phyloP scores from a whole-genome alignment of 2,113 vertebrate species.

The Dromas ardeola region DNA sequence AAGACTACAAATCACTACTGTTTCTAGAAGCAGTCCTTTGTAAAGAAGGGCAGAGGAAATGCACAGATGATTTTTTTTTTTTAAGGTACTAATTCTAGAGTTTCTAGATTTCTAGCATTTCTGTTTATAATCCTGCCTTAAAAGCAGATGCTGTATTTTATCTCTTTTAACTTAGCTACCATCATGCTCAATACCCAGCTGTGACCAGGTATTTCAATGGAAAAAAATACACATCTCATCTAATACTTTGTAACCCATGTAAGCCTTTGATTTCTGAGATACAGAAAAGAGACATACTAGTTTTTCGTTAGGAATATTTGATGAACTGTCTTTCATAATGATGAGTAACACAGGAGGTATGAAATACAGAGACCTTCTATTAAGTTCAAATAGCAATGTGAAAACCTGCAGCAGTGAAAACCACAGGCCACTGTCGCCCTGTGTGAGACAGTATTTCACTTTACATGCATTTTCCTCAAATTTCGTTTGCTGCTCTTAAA shows the following conservation, averaged over 20 bases:
- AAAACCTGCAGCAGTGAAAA: neutral
- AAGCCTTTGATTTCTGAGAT: neutral
- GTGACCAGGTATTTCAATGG: neutral
- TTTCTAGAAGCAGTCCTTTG: neutral
- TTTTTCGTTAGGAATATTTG: neutral
- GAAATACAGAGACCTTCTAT: neutral
- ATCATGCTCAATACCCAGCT: neutral
- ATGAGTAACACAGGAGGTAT: neutral
- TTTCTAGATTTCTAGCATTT: neutral
- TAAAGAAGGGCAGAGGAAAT: neutral
- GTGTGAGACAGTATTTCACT: neutral
- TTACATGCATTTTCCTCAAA: neutral
- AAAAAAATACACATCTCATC: neutral
- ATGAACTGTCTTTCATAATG: slow-evolving; percentile 1
- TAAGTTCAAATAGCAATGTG: neutral
- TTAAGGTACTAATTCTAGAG: neutral
- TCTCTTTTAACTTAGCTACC: neutral
- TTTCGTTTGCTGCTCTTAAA: neutral
- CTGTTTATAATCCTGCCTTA: neutral
- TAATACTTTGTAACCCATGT: neutral
- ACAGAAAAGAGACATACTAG: neutral
- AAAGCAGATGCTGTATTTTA: neutral
- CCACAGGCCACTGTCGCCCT: neutral
- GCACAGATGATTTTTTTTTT: neutral
- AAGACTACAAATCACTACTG: neutral